Percentiles rank a stretch among this genome's conserved stretches.
Evolutionary conservation across 2,888 invertebrate genomes (phyloP).

Genomic region (Zygogramma bicolorata): DNA sequence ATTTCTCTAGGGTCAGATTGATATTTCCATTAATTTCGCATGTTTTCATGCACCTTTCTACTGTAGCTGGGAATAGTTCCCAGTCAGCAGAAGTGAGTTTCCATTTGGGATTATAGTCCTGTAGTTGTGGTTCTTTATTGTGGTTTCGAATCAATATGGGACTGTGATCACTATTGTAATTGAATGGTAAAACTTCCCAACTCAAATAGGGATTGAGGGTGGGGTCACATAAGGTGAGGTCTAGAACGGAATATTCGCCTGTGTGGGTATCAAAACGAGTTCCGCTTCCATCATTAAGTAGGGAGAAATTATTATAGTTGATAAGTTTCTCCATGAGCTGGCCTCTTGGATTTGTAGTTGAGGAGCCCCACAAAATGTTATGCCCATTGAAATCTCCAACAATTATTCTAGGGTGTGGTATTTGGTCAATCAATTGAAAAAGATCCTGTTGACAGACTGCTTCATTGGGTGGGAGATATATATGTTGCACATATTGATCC

Average conservation of each 20-base stretch:
- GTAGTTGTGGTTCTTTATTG: not conserved
- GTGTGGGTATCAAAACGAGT: not conserved
- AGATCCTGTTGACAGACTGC: not conserved
- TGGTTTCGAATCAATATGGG: not conserved
- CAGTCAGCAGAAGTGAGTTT: not conserved
- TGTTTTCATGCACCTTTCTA: not conserved
- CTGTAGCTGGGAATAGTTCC: not conserved
- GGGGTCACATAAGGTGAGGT: not conserved
- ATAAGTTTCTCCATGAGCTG: not conserved
- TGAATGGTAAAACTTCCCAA: not conserved
- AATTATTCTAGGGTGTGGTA: not conserved
- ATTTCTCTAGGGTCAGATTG: too few species aligned
- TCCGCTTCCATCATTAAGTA: not conserved
- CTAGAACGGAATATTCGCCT: not conserved
- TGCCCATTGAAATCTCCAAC: not conserved
- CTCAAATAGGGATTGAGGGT: not conserved
- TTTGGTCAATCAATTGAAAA: not conserved
- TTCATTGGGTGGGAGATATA: not conserved
- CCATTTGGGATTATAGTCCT: not conserved
- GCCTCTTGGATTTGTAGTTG: not conserved
- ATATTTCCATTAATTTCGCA: not conserved
- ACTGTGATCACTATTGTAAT: not conserved
- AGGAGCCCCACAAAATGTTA: not conserved
- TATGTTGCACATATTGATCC: not conserved
- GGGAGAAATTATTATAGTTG: not conserved